These are phyloP conservation scores for Melanostigma gelatinosum DNA, from an alignment of 2,113 vertebrate genomes.

Conservation along the genomic window DNA sequence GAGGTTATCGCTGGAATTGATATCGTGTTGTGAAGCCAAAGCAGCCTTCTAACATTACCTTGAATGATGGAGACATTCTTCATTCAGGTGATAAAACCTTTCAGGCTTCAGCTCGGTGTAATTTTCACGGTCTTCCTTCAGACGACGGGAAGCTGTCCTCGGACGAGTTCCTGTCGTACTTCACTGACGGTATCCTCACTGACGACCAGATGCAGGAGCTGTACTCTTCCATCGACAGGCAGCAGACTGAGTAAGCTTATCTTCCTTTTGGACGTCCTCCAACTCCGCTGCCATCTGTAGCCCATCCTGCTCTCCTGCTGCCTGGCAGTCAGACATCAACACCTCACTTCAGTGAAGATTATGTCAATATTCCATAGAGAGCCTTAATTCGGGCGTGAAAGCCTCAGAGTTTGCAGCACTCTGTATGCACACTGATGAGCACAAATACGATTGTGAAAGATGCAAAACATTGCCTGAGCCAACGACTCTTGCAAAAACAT, in stretches of 20 bases:
- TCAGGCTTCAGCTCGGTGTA: slow-evolving; percentile 4
- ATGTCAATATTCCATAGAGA: slow-evolving; percentile 49
- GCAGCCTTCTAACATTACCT: background rate
- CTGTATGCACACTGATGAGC: slow-evolving; percentile 24
- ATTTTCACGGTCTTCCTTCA: slow-evolving; percentile 64
- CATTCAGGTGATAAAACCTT: slow-evolving; percentile 9
- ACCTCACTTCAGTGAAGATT: slow-evolving; percentile 38
- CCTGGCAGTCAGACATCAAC: slow-evolving; percentile 36
- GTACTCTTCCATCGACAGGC: slow-evolving; percentile 90
- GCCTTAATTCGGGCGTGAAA: slow-evolving; percentile 23
- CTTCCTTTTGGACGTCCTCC: slow-evolving; percentile 41
- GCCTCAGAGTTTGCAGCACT: slow-evolving; percentile 1
- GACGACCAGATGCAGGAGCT: slow-evolving; percentile 92
- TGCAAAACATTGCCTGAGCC: slow-evolving; percentile 8
- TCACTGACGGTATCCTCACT: slow-evolving; percentile 92
- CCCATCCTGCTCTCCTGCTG: slow-evolving; percentile 53
- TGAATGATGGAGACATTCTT: background rate
- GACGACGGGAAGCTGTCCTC: slow-evolving; percentile 96
- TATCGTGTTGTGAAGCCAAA: background rate
- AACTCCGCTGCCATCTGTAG: slow-evolving; percentile 60
- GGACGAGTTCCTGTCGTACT: slow-evolving; percentile 97
- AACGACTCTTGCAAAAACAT: background rate
- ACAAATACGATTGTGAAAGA: slow-evolving; percentile 14
- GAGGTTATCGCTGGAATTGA: slow-evolving; percentile 13
- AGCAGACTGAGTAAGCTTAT: slow-evolving; percentile 88